Evolutionary conservation across 2,797 vertebrate species (phyloP), one percentile per base, ranked within the genome.

Genomic region (Pseudochaenichthys georgianus): DNA sequence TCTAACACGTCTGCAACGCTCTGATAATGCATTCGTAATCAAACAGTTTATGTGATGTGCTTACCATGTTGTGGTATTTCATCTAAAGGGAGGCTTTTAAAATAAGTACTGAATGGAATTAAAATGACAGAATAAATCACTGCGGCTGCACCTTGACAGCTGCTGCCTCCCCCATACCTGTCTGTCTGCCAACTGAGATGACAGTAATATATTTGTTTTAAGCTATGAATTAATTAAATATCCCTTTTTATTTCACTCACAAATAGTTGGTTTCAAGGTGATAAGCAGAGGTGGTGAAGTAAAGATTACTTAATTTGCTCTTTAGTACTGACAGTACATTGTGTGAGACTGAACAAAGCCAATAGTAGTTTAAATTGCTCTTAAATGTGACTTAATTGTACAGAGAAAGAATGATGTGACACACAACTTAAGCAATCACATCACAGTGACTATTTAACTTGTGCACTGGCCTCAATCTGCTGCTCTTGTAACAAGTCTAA

Each of bases 21-120:
- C 76, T 89, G 81, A 92, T 91, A 87, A 92, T 90, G 86, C 71
- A 68, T 88, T 89, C 74, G 82, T 90, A 87, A 92, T 86, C 62
- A 31, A 86, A 38, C 73, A 42, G 82, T 91, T 90, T 84, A 81
- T 81, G 79, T 60, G 77, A 81, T 64, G 47, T 38, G 77, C 67
- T 84, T 89, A 77, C 78, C 78, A 85, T 87, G 80, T 78, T 67
- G 75, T 64, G 63, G 65, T 31, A 45, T 83, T 81, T 85, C 67
- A 83, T 85, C 75, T 63, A 64, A 78, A 73, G 79, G 45, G 60
- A 83, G 64, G 78, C 75, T 82, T 80, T 60, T 87, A 81, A 77
- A 38, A 63, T 85, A 80, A 70, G 74, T 68, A 78, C 73, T 81
- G 58, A 87, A 88, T 83, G 70, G 71, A 93, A 89, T 87, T 73